Evolutionary conservation across 2,113 vertebrate species (phyloP), one percentile per base, ranked within the genome.

Genomic region (Bothrops jararaca): DNA sequence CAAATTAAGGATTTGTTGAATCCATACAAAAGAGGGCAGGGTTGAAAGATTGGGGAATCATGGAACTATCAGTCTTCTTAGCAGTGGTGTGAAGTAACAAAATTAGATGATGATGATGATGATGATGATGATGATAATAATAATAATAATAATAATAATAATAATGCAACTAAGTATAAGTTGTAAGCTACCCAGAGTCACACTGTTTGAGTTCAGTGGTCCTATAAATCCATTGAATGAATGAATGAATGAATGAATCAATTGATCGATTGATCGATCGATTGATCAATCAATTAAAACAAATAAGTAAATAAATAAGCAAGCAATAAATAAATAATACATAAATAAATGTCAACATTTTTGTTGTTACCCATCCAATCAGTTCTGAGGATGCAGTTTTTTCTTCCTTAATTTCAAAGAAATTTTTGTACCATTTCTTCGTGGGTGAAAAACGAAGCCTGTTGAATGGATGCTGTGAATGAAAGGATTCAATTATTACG

Each of bases 391-490:
- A 99, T 96, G 10, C 97, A 98, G 0, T 88, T 13, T 97, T 97
- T 88, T 98, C 98, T 91, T 99, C 98, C 29, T 93, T 24, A 11
- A 99, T 0, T 9, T 98, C 97, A 89, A 98, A 96, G 0, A 98
- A 98, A 29, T 97, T 98, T 89, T 98, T 92, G 48, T 98, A 60
- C 98, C 98, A 98, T 93, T 98, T 95, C 96, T 26, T 26, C 98
- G 98, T 95, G 98, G 20, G 13, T 5, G 98, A 95, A 88, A 96
- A 80, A 57, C 0, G 80, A 0, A 93, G 88, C 26, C 22, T 64
- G 3, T 94, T 93, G 91, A 39, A 26, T 50, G 8, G 0, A 57
- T 42, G 1, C 95, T 96, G 0, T 22, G 20, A 60, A 86, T 50
- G 69, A 80, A 92, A 64, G 3, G 29, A 13, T 1, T 7, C 90